Evolutionary conservation across 1,140 invertebrate genomes (phyloP).

Genomic region (Pentalonia nigronervosa): DNA sequence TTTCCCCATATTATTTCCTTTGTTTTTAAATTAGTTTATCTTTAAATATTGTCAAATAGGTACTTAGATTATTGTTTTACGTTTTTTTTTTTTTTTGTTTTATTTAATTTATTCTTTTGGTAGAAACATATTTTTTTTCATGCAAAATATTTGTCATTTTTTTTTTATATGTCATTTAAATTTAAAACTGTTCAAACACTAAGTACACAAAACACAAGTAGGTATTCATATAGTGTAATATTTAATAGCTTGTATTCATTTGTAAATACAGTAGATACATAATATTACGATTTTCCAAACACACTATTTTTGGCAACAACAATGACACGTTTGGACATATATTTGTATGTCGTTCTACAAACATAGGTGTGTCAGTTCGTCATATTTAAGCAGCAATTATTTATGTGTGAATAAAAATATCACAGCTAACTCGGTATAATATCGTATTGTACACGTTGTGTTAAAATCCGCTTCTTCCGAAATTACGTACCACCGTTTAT

Average conservation of each 20-base stretch:
- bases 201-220: neutral
- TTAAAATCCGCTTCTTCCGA: neutral
- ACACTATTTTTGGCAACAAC: slow-evolving; percentile 13
- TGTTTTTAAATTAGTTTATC: neutral
- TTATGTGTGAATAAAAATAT: slow-evolving; percentile 31
- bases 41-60: slow-evolving; percentile 12
- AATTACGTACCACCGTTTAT: neutral
- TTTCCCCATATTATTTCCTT: neutral
- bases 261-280: neutral
- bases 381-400: slow-evolving; percentile 11
- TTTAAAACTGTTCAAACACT: neutral
- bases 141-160: neutral
- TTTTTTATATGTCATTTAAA: slow-evolving; percentile 1
- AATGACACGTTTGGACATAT: neutral
- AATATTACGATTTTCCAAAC: slow-evolving; percentile 1
- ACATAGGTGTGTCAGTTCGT: slow-evolving; percentile 8
- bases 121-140: neutral
- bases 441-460: neutral
- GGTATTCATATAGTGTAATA: neutral
- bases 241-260: slow-evolving; percentile 27
- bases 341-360: slow-evolving; percentile 11
- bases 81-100: slow-evolving; percentile 11
- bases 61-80: slow-evolving; percentile 1
- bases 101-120: slow-evolving; percentile 33
- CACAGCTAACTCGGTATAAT: neutral